These are phyloP conservation scores for Sitodiplosis mosellana DNA, from an alignment of 1,140 invertebrate species.

Conservation along the genomic window DNA sequence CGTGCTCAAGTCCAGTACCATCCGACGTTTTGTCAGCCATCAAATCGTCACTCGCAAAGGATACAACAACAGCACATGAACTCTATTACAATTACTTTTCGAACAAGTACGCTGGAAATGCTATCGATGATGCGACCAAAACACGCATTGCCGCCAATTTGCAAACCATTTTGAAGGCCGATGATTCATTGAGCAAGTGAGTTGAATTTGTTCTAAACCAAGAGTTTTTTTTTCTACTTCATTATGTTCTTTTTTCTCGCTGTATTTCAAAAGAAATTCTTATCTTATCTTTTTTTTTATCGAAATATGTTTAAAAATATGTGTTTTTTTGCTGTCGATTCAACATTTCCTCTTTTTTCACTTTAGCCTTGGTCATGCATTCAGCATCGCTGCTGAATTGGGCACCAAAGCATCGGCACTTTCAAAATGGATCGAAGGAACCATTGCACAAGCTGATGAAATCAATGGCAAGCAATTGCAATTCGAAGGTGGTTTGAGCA, in stretches of 20 bases:
- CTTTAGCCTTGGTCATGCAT: conserved; percentile 61
- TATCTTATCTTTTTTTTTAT: not conserved
- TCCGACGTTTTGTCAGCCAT: conserved; percentile 14
- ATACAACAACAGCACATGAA: conserved; percentile 14
- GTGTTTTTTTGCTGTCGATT: not conserved
- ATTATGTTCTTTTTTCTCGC: no score
- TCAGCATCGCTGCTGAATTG: conserved; percentile 55
- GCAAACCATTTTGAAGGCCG: conserved; percentile 50
- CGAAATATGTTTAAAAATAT: not conserved
- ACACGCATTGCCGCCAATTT: conserved; percentile 41
- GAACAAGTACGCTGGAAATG: conserved; percentile 14
- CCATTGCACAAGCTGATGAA: conserved; percentile 87
- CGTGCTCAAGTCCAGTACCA: conserved; percentile 13
- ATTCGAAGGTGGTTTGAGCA: conserved; percentile 77
- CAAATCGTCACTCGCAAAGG: conserved; percentile 12
- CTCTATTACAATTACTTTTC: conserved; percentile 17
- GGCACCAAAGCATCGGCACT: conserved; percentile 49
- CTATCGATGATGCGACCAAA: conserved; percentile 27
- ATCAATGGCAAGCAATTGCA: conserved; percentile 72
- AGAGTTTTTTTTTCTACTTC: no score
- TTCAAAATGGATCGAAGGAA: conserved; percentile 70
- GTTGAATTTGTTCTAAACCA: no score
- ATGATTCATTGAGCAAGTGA: conserved; percentile 54
- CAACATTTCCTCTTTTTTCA: conserved; percentile 7
- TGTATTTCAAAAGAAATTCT: no score